Conservation (phyloP, 2,113 vertebrate genomes). For the Bos javanicus region DNA sequence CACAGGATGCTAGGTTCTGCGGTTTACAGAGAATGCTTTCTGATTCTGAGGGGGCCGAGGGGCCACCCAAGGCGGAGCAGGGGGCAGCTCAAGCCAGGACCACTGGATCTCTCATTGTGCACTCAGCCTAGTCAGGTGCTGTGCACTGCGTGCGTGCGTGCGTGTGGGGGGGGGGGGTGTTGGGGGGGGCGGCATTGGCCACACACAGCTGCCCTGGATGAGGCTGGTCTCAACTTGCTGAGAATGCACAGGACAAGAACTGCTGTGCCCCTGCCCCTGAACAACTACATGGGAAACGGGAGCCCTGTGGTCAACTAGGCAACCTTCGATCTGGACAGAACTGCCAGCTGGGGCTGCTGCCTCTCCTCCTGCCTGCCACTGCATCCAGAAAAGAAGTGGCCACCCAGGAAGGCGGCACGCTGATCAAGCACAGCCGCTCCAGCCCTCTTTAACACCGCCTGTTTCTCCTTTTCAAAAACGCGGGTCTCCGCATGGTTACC, state of each 20-base stretch:
- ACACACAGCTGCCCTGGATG: not conserved
- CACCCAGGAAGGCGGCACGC: not conserved
- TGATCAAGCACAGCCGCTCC: not conserved
- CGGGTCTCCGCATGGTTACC: not conserved
- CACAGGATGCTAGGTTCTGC: not conserved
- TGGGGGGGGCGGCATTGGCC: not conserved
- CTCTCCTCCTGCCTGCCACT: not conserved
- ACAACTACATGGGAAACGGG: not conserved
- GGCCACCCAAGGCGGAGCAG: accelerated
- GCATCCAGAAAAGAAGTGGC: not conserved
- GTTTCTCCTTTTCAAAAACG: not conserved
- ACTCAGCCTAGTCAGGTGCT: not conserved
- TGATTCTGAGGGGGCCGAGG: not conserved
- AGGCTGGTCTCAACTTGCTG: not conserved
- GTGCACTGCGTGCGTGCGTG: accelerated
- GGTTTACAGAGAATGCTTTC: not conserved
- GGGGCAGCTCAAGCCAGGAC: not conserved
- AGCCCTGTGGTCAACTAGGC: not conserved
- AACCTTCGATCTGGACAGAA: not conserved
- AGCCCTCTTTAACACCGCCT: not conserved
- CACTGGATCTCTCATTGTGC: not conserved
- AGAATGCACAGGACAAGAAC: not conserved
- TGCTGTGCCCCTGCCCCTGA: not conserved
- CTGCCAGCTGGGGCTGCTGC: not conserved
- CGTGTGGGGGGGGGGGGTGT: accelerated